Evolutionary conservation across 2,113 vertebrate genomes (phyloP), one percentile per base, ranked within the genome.

Genomic region (Myodes glareolus): DNA sequence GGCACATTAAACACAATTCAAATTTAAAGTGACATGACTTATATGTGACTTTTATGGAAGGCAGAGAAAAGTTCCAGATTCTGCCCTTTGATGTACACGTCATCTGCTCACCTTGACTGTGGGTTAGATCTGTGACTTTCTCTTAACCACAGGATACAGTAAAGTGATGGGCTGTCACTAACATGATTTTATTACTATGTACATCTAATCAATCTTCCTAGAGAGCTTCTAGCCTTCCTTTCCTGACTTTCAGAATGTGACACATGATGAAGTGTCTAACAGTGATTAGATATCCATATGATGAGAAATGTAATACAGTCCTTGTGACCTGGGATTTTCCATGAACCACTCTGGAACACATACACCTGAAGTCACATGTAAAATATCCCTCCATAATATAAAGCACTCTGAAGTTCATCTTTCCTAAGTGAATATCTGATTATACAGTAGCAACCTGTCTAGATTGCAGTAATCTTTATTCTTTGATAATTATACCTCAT

Each of bases 381-480:
- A 39, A 73, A 16, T 4, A 36, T 73, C 7, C n/a, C 6, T 23
- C 23, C 73, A 19, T 12, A 31, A 55, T 7, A 8, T 7, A 82
- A 36, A 27, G 6, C 5, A 12, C 14, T 88, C 19, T 17, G 17
- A 78, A 36, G 7, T 76, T 25, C 25, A 21, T 29, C 36, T 67
- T 92, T 14, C 50, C 39, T 65, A 4, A 6, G 0, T 14, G 45
- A 73, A 16, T 13, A 8, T 31, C 36, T 65, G 27, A 47, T 45
- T 0, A 63, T 58, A 39, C 5, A 55, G 33, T 11, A 82, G 8
- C 2, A 4, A 4, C 19, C 87, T 16, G 77, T 13, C 0, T 68
- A 36, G 17, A 70, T 72, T 87, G 42, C 0, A 39, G 5, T 27
- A 47, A 17, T 63, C 67, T 50, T 85, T 4, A 58, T 55, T 9